phyloP scores from a whole-genome alignment of 2,113 vertebrate genomes.

The Crotalus helleri region DNA sequence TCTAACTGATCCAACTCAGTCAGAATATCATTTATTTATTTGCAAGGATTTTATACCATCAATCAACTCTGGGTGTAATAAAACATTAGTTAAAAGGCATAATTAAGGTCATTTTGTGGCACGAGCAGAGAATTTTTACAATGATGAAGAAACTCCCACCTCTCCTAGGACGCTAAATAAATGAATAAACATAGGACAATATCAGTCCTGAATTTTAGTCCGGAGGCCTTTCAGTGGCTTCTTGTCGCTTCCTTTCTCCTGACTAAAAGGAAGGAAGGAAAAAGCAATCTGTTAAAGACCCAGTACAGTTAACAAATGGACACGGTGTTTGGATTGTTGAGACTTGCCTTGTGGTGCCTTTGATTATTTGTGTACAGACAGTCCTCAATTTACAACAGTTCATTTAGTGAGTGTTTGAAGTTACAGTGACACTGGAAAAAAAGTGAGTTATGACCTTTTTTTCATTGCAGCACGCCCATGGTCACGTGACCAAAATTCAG shows the following conservation, averaged over 20 bases:
- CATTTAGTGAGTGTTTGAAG: background rate
- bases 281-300: background rate
- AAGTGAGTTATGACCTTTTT: background rate
- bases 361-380: background rate
- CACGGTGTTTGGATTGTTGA: background rate
- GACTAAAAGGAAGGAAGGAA: background rate
- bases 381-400: too few species aligned
- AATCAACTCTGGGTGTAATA: background rate
- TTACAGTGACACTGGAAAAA: background rate
- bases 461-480: background rate
- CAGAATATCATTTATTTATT: background rate
- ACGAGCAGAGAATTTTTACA: background rate
- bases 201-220: background rate
- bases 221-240: background rate
- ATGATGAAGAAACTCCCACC: background rate
- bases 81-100: background rate
- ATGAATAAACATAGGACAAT: background rate
- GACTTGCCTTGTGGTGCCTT: background rate
- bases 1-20: background rate
- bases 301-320: background rate
- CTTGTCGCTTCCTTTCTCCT: background rate
- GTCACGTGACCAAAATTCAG: background rate
- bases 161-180: background rate
- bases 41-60: background rate
- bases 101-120: background rate